Conservation (phyloP, 2,888 invertebrate genomes). For the Caenorhabditis sp. region DNA sequence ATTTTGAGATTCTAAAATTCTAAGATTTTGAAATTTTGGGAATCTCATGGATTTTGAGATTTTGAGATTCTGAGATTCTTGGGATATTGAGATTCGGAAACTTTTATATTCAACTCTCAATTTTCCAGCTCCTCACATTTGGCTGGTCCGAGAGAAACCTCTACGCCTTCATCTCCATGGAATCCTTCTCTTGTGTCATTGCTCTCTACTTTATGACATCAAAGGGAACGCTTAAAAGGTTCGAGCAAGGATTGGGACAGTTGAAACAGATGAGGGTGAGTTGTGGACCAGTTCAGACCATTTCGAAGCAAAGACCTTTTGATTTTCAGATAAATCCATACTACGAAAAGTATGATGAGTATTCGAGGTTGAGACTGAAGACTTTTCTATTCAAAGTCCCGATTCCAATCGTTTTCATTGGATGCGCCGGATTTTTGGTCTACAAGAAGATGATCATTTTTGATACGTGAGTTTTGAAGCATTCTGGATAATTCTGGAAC, state of each 20-base stretch:
- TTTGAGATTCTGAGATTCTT: not conserved
- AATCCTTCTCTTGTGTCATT: slow-evolving; percentile 50
- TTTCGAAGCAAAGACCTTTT: too few species aligned
- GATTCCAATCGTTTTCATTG: slow-evolving; percentile 15
- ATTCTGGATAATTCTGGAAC: not conserved
- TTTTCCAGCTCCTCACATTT: slow-evolving; percentile 36
- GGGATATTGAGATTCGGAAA: not conserved
- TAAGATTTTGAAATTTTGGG: too few species aligned
- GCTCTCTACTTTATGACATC: slow-evolving; percentile 27
- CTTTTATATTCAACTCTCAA: not conserved
- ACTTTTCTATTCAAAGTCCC: slow-evolving; percentile 4
- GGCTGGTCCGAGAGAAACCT: slow-evolving; percentile 47
- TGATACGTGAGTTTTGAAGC: slow-evolving; percentile 41
- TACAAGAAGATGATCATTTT: slow-evolving; percentile 28
- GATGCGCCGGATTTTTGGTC: slow-evolving; percentile 28
- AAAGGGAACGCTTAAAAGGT: slow-evolving; percentile 2
- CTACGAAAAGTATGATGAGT: slow-evolving; percentile 36
- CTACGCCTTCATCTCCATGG: slow-evolving; percentile 48
- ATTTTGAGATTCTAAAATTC: not conserved
- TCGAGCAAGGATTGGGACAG: slow-evolving; percentile 9
- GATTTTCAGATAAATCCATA: slow-evolving; percentile 21
- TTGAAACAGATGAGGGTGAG: slow-evolving; percentile 35
- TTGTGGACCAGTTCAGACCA: not conserved
- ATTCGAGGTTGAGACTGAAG: slow-evolving; percentile 1
- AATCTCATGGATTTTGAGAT: too few species aligned